Evolutionary conservation across 2,113 vertebrate genomes (phyloP), one percentile per base, ranked within the genome.

Genomic region (Eleginops maclovinus): DNA sequence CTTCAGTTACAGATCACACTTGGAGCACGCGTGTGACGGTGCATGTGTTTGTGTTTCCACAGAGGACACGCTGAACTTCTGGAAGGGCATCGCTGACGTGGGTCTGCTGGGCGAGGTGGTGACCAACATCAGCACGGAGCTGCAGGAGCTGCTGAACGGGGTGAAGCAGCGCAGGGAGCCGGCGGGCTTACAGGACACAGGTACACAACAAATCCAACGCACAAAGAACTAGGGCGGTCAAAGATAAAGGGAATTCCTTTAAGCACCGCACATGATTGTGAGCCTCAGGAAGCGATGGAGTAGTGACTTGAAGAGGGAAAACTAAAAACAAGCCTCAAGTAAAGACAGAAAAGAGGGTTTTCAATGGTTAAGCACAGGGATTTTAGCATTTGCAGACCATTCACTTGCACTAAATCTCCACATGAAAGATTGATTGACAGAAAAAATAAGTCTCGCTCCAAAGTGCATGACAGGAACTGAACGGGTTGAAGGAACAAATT

Each of bases 41-140:
- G 2, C 11, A 19, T 53, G 44, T 68, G 40, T 56, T 17, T 72
- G 28, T 77, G 5, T 40, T 36, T 41, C 15, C 63, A 59, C 85
- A 99, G 98, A 99, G 93, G 98, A 99, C 83, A 98, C 97, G 0
- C 86, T 99, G 89, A 97, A 96, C 92, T 99, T 99, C 90, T 99
- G 97, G 98, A 99, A 97, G 84, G 98, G 98, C 76, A 99, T 99
- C 41, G 97, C 97, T 21, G 98, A 99, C 1, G 98, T 99, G 82
- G 98, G 98, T 17, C 90, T 99, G 84, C 96, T 99, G 95, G 98
- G 98, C 44, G 98, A 99, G 77, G 98, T 99, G 36, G 96, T 99
- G 72, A 96, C 96, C 89, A 99, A 99, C 89, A 97, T 99, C 87
- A 96, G 96, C 83, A 96, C 96, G 8, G 97, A 99, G 89, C 96